Evolutionary conservation across 2,888 invertebrate species (phyloP), one percentile per base, ranked within the genome.

Genomic region (Parapristionchus giblindavisi): DNA sequence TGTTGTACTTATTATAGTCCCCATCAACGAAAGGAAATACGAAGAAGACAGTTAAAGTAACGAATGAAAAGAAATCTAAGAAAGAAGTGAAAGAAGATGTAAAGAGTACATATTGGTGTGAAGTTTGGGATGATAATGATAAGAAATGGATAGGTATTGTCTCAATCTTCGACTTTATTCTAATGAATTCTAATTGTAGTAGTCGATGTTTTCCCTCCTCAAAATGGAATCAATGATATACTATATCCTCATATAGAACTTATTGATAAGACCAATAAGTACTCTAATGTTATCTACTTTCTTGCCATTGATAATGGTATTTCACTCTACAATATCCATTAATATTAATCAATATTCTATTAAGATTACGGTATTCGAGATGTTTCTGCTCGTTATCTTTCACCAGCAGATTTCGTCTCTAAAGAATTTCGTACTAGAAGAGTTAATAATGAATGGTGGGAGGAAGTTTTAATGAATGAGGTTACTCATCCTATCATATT

Each of bases 381-480:
- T n/a, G 70, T 70, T 38, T 54, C 70, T 17, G 27, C 70, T 6
- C 32, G 70, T 14, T 70, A 54, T 54, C n/a, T 70, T 38, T 29
- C 36, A 21, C 38, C 27, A 17, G 32, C 36, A 17, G 54, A 54
- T 43, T 36, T 36, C 29, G 40, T 70, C n/a, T 54, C 54, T 36
- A 34, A 56, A 14, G 70, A 70, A 34, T 70, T 54, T 14, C 36
- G 34, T 24, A 38, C 27, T 29, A 34, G 54, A 38, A 34, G 70
- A n/a, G 70, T 27, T 11, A 54, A 54, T 54, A 56, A 43, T 6
- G 70, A 70, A 27, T 70, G 70, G 70, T 2, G 34, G 54, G 27
- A 34, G 54, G 70, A 70, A 27, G 11, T 54, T 3, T 54, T 34
- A 38, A 32, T 29, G 40, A 54, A 52, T 70, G 40, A 52, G 36